A percentile compares a stretch with the other conserved stretches of the same genome.
These are phyloP conservation scores for Aethina tumida DNA, from an alignment of 1,140 invertebrate genomes.

Conservation along the genomic window DNA sequence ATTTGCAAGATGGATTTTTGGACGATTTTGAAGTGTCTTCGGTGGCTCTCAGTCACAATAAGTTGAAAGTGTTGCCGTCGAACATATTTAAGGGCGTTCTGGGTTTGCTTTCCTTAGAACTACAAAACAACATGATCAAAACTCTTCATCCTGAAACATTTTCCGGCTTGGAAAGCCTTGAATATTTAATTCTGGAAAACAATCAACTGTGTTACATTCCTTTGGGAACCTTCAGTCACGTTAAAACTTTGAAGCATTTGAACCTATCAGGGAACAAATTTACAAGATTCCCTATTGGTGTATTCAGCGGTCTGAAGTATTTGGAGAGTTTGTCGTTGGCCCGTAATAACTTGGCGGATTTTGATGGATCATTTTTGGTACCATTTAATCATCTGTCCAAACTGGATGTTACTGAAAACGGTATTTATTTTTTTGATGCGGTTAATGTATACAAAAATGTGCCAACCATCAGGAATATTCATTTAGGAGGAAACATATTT, in stretches of 20 bases:
- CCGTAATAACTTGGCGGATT: constrained; percentile 21
- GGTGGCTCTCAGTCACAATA: constrained; percentile 23
- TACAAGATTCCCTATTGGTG: constrained; percentile 19
- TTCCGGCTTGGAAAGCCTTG: constrained; percentile 19
- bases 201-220: constrained; percentile 28
- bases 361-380: constrained; percentile 21
- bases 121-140: constrained; percentile 24
- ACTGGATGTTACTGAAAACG: constrained; percentile 28
- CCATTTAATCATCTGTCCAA: constrained; percentile 18
- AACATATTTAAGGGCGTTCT: constrained; percentile 22
- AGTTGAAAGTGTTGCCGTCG: constrained; percentile 18
- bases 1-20: constrained; percentile 22
- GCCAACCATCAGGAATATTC: constrained; percentile 20
- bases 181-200: constrained; percentile 25
- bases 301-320: constrained; percentile 27
- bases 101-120: constrained; percentile 20
- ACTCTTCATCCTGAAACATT: constrained; percentile 24
- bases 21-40: constrained; percentile 20
- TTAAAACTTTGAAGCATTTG: constrained; percentile 19
- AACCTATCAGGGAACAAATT: constrained; percentile 29
- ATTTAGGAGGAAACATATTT: constrained; percentile 27
- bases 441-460: constrained; percentile 16
- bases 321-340: constrained; percentile 25
- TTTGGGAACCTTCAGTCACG: constrained; percentile 24
- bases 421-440: constrained; percentile 25